Conservation (phyloP, 2,888 invertebrate genomes). For the Dichetophora obliterata region DNA sequence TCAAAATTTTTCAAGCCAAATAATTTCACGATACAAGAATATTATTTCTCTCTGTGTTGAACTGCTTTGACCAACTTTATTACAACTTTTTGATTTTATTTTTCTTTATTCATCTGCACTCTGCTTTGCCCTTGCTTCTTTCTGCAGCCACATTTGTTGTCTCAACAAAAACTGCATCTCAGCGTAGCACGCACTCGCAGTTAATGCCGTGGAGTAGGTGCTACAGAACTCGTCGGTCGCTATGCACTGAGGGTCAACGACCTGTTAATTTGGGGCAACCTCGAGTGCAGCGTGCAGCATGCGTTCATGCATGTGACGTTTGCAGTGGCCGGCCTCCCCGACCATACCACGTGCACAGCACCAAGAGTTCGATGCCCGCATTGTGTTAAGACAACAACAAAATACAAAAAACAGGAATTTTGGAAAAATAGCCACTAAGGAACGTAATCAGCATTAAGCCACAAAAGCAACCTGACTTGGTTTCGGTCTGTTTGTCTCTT, state of each 20-base stretch:
- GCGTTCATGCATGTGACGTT: neutral
- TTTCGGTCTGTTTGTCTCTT: neutral
- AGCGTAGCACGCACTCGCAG: neutral
- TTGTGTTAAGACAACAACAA: too few species aligned
- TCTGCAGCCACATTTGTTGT: too few species aligned
- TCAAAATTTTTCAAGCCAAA: too few species aligned
- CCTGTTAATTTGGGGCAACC: slow-evolving; percentile 1
- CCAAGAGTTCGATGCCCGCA: too few species aligned
- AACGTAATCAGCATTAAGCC: neutral
- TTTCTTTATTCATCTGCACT: neutral
- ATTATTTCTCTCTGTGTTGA: too few species aligned
- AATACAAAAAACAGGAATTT: too few species aligned
- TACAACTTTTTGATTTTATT: neutral
- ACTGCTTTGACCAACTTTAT: neutral
- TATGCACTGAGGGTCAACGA: neutral
- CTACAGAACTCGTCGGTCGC: neutral
- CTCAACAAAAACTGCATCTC: too few species aligned
- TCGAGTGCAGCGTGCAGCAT: neutral
- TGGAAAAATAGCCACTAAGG: too few species aligned
- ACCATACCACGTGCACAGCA: neutral
- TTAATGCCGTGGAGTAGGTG: neutral
- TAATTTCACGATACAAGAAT: too few species aligned
- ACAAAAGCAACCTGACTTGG: neutral
- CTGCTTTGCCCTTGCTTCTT: neutral
- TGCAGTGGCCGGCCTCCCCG: neutral